Evolutionary conservation across 2,797 vertebrate species (phyloP).

Genomic region (Leptodactylus fallax): DNA sequence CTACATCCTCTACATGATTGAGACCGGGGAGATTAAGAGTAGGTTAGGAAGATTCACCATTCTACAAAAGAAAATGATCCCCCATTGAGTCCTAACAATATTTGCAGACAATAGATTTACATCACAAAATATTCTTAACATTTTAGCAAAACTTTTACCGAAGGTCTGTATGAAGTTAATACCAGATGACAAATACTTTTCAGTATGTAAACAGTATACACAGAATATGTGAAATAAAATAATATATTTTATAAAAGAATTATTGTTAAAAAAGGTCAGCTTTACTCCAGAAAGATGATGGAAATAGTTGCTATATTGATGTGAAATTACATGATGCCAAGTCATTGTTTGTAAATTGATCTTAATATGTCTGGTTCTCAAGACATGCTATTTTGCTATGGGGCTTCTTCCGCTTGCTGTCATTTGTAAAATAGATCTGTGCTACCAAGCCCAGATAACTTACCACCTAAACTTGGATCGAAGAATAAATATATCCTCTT

Average conservation of each 20-base stretch:
- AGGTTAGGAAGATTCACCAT: too few relatives aligned
- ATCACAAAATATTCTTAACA: too few relatives aligned
- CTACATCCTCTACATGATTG: too few relatives aligned
- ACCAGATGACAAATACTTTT: not conserved
- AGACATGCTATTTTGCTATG: conserved; percentile 32
- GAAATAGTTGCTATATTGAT: not conserved
- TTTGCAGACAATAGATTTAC: too few relatives aligned
- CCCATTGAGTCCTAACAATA: too few relatives aligned
- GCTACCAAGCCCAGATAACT: conserved; percentile 35
- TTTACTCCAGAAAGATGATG: not conserved
- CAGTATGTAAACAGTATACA: not conserved
- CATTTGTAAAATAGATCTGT: conserved; percentile 37
- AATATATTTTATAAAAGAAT: not conserved
- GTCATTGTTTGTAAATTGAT: conserved; percentile 24
- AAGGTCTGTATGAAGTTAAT: not conserved
- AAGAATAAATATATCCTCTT: conserved; percentile 54
- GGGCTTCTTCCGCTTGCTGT: conserved; percentile 18
- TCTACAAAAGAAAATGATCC: too few relatives aligned
- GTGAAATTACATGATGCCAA: conserved; percentile 1
- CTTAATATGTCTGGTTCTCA: conserved; percentile 1
- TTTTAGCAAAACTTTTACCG: not conserved
- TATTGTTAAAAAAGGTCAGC: not conserved
- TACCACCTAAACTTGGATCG: conserved; percentile 34
- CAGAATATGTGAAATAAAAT: not conserved
- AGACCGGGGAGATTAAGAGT: too few relatives aligned